A percentile compares a stretch with the other conserved stretches of the same genome.
phyloP scores from a whole-genome alignment of 2,113 vertebrate genomes.

The Sceloporus undulatus region DNA sequence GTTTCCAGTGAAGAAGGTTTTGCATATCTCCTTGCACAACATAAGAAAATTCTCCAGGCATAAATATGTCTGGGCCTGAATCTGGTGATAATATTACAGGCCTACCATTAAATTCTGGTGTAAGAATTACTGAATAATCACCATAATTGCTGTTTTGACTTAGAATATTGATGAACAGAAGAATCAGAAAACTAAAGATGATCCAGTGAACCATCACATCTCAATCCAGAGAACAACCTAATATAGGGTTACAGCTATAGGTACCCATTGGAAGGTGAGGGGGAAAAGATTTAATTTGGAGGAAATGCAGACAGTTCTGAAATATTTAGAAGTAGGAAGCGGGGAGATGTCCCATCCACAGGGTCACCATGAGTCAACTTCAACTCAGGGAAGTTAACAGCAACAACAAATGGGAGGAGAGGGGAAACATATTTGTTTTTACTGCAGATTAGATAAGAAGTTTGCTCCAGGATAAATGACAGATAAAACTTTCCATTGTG shows the following conservation, averaged over 20 bases:
- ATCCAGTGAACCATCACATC: neutral
- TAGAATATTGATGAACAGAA: neutral
- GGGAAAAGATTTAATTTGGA: neutral
- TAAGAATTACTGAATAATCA: neutral
- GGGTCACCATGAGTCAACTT: no score
- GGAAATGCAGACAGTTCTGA: neutral
- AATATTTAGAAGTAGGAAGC: neutral
- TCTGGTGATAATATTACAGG: neutral
- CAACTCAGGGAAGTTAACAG: no score
- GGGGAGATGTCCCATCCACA: neutral
- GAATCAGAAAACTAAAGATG: neutral
- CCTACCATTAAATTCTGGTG: neutral
- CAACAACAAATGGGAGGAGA: no score
- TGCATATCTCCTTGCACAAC: no score
- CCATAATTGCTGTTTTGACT: neutral
- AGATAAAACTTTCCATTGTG: neutral
- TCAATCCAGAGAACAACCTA: no score
- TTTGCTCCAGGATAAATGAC: neutral
- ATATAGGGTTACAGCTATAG: no score
- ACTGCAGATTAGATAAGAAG: neutral
- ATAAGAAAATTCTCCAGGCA: no score
- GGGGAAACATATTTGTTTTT: no score
- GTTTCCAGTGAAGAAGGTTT: no score
- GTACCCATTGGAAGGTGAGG: neutral
- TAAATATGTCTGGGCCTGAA: neutral